A percentile compares a stretch with the other conserved stretches of the same genome.
These are phyloP conservation scores for Aphelinus certus DNA, from an alignment of 1,140 invertebrate genomes.

Conservation along the genomic window DNA sequence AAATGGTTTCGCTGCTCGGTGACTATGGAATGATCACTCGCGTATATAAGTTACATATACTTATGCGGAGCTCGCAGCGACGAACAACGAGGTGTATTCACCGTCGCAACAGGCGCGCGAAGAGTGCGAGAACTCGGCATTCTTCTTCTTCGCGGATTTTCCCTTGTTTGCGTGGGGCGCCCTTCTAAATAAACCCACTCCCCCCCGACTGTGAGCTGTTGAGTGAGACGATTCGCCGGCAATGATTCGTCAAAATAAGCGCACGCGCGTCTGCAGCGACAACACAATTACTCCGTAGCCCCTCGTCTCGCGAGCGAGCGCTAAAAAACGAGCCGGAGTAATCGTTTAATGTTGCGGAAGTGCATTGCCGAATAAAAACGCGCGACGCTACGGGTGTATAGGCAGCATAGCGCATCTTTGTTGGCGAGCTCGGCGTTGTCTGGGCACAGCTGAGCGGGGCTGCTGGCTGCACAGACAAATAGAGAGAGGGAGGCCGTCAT, in stretches of 20 bases:
- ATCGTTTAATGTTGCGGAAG: conserved; percentile 43
- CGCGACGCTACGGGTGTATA: background rate
- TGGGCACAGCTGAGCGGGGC: too few relatives aligned
- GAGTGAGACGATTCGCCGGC: background rate
- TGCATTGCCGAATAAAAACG: conserved; percentile 33
- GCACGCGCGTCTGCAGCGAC: conserved; percentile 12
- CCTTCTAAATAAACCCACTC: conserved; percentile 17
- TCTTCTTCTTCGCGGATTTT: background rate
- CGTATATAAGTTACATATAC: background rate
- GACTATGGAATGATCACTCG: background rate
- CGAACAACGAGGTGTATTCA: conserved; percentile 18
- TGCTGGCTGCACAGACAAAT: background rate
- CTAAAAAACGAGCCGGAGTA: conserved; percentile 23
- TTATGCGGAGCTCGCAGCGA: conserved; percentile 3
- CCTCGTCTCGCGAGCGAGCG: background rate
- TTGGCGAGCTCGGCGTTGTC: too few relatives aligned
- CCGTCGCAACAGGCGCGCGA: background rate
- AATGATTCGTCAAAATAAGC: conserved; percentile 14
- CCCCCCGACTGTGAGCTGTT: background rate
- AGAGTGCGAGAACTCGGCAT: conserved; percentile 17
- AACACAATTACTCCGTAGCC: conserved; percentile 36
- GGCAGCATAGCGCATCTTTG: background rate
- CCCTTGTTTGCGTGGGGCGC: conserved; percentile 2
- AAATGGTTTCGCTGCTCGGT: too few relatives aligned
- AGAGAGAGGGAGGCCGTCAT: conserved; percentile 10